Percentiles rank a stretch among this genome's conserved stretches.
These are phyloP conservation scores for Dinocampus coccinellae DNA, from an alignment of 2,888 invertebrate genomes.

Conservation along the genomic window DNA sequence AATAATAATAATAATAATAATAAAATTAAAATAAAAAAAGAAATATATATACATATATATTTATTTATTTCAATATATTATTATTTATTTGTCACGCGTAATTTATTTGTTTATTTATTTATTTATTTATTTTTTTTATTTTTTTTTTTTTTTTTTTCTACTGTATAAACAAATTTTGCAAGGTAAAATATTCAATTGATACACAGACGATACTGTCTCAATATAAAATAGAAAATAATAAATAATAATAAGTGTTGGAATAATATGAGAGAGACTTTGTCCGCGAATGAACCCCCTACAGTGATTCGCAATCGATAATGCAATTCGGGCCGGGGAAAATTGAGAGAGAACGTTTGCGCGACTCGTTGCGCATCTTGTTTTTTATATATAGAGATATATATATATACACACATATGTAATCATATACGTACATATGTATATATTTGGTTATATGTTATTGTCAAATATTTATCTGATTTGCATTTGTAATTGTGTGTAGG, in stretches of 20 bases:
- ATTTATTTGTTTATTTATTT: no score
- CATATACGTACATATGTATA: background rate
- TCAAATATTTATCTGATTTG: background rate
- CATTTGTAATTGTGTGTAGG: background rate
- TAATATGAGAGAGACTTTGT: background rate
- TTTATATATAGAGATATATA: background rate
- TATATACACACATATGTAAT: background rate
- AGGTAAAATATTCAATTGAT: background rate
- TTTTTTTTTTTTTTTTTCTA: no score
- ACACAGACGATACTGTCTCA: background rate
- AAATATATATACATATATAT: no score
- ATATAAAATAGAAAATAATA: background rate
- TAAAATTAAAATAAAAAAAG: no score
- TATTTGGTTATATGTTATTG: background rate
- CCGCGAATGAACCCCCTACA: background rate
- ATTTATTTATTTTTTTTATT: no score
- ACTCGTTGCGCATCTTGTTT: slow-evolving; percentile 33
- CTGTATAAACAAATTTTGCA: background rate
- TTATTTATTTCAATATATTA: background rate
- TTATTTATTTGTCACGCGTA: background rate
- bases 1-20: no score
- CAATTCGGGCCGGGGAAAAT: slow-evolving; percentile 37
- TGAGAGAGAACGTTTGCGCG: slow-evolving; percentile 34
- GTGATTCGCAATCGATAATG: slow-evolving; percentile 41
- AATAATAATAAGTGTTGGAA: background rate